Evolutionary conservation across 2,888 invertebrate species (phyloP).

Genomic region (Coenonympha glycerion): DNA sequence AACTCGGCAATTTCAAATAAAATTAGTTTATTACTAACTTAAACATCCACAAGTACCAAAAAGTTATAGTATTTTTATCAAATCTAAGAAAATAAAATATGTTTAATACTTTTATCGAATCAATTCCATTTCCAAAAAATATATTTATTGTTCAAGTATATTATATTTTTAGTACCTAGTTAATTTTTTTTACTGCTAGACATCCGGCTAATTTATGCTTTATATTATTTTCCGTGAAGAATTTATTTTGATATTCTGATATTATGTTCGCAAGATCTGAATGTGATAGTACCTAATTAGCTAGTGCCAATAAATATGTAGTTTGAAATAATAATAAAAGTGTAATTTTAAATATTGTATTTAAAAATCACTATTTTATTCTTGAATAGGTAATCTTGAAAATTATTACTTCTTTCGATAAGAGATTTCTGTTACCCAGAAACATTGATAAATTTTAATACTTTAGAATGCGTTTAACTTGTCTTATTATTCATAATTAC

Average conservation of each 20-base stretch:
- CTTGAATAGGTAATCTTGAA: conserved; percentile 13
- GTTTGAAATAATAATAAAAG: conserved; percentile 29
- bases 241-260: not conserved
- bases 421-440: not conserved
- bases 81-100: conserved; percentile 5
- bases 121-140: too few relatives aligned
- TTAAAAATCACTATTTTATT: conserved; percentile 27
- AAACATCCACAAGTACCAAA: conserved; percentile 11
- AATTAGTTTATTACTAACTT: conserved; percentile 8
- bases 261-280: conserved; percentile 35
- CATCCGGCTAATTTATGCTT: not conserved
- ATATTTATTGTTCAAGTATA: too few relatives aligned
- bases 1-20: conserved; percentile 15
- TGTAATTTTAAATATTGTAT: conserved; percentile 23
- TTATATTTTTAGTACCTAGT: too few relatives aligned
- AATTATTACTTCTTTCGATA: conserved; percentile 20
- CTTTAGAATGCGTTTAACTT: too few relatives aligned
- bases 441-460: too few relatives aligned
- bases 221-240: not conserved
- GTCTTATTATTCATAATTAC: too few relatives aligned
- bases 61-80: conserved; percentile 1
- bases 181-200: not conserved
- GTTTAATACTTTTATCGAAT: too few relatives aligned
- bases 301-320: conserved; percentile 66
- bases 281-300: conserved; percentile 67